phyloP scores from a whole-genome alignment of 2,797 vertebrate species.

The Pteropus rufus region DNA sequence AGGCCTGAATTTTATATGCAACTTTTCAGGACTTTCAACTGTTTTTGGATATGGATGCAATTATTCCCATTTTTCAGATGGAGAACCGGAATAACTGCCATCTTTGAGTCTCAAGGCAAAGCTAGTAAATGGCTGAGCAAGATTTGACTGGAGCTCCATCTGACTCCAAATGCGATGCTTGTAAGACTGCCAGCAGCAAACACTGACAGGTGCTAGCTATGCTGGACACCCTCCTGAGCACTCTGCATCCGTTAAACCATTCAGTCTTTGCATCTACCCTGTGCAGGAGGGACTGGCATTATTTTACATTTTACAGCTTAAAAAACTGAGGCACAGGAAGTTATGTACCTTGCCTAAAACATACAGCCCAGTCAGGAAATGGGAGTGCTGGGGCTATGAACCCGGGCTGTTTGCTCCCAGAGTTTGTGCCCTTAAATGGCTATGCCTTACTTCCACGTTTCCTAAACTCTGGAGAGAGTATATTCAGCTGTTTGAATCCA shows the following conservation, averaged over 20 bases:
- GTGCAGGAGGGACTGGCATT: background rate
- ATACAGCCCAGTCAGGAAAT: background rate
- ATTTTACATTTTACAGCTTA: background rate
- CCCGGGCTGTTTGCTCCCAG: background rate
- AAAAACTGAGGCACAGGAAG: background rate
- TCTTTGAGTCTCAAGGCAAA: background rate
- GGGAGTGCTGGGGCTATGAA: too few relatives aligned
- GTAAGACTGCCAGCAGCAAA: background rate
- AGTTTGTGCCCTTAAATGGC: background rate
- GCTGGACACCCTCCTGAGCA: background rate
- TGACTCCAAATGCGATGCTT: background rate
- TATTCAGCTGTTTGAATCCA: background rate
- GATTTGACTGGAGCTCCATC: background rate
- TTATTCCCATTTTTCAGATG: background rate
- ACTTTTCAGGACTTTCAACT: background rate
- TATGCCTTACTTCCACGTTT: rapidly evolving
- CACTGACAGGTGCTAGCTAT: rapidly evolving
- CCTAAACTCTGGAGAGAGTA: background rate
- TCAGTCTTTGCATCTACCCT: background rate
- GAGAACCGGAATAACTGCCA: background rate
- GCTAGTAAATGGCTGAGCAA: background rate
- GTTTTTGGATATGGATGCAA: background rate
- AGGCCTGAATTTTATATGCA: background rate
- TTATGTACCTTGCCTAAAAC: background rate
- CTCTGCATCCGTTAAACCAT: background rate